A percentile compares a stretch with the other conserved stretches of the same genome.
Evolutionary conservation across 2,797 vertebrate genomes (phyloP).

Genomic region (Sphenopsis melanotis): DNA sequence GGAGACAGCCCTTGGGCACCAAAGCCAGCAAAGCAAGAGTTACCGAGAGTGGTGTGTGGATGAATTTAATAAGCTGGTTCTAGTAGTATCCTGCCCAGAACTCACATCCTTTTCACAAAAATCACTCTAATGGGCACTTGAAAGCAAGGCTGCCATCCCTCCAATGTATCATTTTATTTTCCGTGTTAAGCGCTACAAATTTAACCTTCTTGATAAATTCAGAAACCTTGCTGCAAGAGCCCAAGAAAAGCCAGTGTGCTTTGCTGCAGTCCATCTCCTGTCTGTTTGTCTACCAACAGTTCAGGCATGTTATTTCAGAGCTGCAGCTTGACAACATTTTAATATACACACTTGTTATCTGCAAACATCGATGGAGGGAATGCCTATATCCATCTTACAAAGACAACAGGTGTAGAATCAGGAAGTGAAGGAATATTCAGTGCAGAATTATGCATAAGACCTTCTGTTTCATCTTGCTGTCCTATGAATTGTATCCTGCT

Average conservation of each 20-base stretch:
- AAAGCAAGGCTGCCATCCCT: background rate
- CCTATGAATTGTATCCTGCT: background rate
- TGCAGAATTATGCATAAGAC: background rate
- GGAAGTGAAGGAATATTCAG: background rate
- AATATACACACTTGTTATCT: background rate
- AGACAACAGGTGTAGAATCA: background rate
- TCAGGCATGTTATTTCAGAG: background rate
- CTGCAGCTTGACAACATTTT: background rate
- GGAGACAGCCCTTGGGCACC: background rate
- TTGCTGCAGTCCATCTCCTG: background rate
- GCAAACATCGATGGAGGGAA: background rate
- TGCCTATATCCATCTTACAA: background rate
- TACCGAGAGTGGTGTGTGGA: background rate
- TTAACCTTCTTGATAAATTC: background rate
- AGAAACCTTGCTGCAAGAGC: background rate
- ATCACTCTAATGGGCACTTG: background rate
- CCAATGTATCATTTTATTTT: background rate
- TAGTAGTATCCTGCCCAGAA: background rate
- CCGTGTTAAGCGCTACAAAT: background rate
- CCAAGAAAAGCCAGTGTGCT: rapidly evolving
- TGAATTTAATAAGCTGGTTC: background rate
- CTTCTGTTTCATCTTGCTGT: background rate
- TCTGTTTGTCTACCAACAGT: background rate
- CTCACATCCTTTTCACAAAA: background rate
- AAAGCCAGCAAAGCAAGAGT: background rate